Base-by-base conservation (phyloP, 92 coral and sea anemone species). In the Zoanthus sansibaricus region DNA sequence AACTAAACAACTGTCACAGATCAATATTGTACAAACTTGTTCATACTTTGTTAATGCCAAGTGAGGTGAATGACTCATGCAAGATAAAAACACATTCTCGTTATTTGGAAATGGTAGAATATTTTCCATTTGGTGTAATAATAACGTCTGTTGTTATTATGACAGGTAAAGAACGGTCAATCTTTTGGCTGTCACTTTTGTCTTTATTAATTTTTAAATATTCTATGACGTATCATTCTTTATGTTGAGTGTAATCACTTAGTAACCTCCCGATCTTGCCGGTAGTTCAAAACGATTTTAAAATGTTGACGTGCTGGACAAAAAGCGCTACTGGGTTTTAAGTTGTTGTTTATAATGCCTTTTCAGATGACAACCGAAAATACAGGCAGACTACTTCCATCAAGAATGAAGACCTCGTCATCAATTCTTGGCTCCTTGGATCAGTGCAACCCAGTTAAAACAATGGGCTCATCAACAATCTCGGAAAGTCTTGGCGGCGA, bases 301-400 rank as follows among this genome's bases (percentile, higher is more conserved):
- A 32, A 64, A 33, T n/a, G 18, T 16, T 11, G 46, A 32, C 33
- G 46, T 6, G 70, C 46, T 1, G 12, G 21, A 78, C 83, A 42
- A 11, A 51, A 78, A 78, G 37, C 15, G 70, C 20, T 31, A 46
- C 83, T 14, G 7, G 55, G 55, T 44, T 30, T 9, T 4, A 30
- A 31, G 55, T 32, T 33, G 42, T 37, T 78, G 14, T 46, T n/a
- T 32, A 80, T 66, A 61, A 80, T 80, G 85, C 85, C 85, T 62
- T 80, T 80, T 80, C 85, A 64, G 56, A 80, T 80, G 85, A 80
- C 73, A 48, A 25, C 25, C 25, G 85, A 80, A 47, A 80, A 80
- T 20, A 62, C 74, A 45, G 74, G 74, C 85, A 80, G 85, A 45
- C 51, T 80, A 58, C 44, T 80, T n/a, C 85, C 85, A 66, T 58